These are phyloP conservation scores for Seriola quinqueradiata DNA, from an alignment of 2,113 vertebrate species.

Conservation along the genomic window DNA sequence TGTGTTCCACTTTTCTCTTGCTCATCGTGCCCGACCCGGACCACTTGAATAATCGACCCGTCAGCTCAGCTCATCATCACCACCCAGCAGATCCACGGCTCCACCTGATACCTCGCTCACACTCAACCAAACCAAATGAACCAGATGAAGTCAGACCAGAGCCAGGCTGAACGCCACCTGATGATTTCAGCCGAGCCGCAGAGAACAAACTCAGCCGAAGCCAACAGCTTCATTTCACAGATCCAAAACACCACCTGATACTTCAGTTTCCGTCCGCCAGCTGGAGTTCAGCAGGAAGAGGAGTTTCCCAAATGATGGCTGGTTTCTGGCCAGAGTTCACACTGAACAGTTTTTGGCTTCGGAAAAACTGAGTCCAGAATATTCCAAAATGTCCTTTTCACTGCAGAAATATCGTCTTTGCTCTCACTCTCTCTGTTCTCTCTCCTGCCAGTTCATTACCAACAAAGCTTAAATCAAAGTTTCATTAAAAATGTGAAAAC, in stretches of 20 bases:
- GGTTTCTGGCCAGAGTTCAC: constrained; percentile 27
- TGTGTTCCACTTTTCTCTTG: not conserved
- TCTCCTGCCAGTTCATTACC: not conserved
- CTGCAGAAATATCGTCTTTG: not conserved
- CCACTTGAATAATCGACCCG: not conserved
- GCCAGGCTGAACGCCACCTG: not conserved
- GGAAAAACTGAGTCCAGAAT: not conserved
- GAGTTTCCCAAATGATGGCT: not conserved
- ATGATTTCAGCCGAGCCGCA: not conserved
- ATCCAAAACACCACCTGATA: constrained; percentile 27
- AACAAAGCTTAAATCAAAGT: constrained; percentile 18
- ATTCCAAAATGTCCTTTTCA: not conserved
- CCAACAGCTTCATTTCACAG: constrained; percentile 6
- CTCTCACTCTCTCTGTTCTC: not conserved
- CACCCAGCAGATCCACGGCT: not conserved
- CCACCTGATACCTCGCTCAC: not conserved
- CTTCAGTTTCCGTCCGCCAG: constrained; percentile 11
- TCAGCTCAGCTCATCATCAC: not conserved
- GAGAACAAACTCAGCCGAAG: not conserved
- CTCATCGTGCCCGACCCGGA: too few species aligned
- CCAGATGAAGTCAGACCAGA: not conserved
- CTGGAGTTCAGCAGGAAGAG: constrained; percentile 27
- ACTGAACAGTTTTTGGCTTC: not conserved
- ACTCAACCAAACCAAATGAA: not conserved
- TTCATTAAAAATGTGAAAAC: not conserved